Conservation (phyloP, 2,888 invertebrate genomes). For the Micoletzkya japonica region DNA sequence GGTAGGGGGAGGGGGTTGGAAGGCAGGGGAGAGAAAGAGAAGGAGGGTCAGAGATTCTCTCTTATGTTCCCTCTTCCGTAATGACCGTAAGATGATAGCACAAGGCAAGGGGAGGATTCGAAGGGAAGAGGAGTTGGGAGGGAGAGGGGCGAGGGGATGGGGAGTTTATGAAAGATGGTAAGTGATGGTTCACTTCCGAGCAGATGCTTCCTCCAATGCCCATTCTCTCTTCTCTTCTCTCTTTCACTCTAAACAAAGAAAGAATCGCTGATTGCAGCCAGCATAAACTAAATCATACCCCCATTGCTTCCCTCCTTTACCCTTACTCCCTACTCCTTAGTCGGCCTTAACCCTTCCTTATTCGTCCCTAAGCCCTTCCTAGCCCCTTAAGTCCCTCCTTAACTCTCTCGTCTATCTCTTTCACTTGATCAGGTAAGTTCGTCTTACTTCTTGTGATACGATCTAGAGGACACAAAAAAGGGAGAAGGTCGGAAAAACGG, state of each 20-base stretch:
- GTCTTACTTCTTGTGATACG: background rate
- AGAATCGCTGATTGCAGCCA: background rate
- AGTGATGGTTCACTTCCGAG: no score
- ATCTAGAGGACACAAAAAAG: conserved; percentile 13
- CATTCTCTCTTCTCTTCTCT: conserved; percentile 14
- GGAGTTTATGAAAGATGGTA: background rate
- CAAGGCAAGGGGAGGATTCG: no score
- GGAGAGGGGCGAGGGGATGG: background rate
- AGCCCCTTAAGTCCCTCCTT: no score
- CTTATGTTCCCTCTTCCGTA: background rate
- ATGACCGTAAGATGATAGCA: no score
- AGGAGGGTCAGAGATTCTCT: background rate
- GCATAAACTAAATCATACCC: conserved; percentile 6
- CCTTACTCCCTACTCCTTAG: background rate
- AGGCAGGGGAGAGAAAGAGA: conserved; percentile 3
- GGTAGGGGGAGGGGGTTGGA: conserved; percentile 21
- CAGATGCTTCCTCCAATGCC: background rate
- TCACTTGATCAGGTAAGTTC: no score
- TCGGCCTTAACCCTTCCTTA: background rate
- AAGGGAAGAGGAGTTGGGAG: no score
- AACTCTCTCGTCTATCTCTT: no score
- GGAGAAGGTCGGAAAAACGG: no score
- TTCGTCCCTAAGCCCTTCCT: background rate
- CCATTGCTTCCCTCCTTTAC: conserved; percentile 1
- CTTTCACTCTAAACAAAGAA: background rate